Conservation (phyloP, 1,140 invertebrate genomes). For the Leguminivora glycinivorella region DNA sequence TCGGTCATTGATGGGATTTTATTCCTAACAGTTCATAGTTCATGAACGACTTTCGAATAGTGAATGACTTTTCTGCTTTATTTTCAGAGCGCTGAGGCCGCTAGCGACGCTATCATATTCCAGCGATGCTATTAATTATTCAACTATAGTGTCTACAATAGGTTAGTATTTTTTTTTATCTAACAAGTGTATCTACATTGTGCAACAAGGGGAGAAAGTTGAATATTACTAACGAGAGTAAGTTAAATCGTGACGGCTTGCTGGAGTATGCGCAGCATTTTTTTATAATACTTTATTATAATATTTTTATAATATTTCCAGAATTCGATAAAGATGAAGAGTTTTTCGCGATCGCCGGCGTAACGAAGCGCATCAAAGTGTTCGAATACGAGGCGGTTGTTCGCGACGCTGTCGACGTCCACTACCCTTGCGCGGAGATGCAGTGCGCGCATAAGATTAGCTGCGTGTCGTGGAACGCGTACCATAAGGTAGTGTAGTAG, state of each 20-base stretch:
- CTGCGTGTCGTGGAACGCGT: slow-evolving; percentile 96
- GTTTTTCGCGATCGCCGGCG: slow-evolving; percentile 97
- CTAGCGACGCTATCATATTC: slow-evolving; percentile 95
- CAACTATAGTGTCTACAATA: slow-evolving; percentile 97
- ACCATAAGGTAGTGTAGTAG: slow-evolving; percentile 83
- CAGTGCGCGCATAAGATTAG: slow-evolving; percentile 96
- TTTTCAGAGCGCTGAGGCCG: slow-evolving; percentile 81
- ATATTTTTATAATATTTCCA: not conserved
- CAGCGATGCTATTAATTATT: slow-evolving; percentile 90
- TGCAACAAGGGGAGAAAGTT: no score
- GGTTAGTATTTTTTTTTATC: no score
- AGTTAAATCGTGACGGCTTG: no score
- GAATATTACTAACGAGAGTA: no score
- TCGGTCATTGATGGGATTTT: no score
- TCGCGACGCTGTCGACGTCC: slow-evolving; percentile 91
- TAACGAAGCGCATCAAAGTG: slow-evolving; percentile 97
- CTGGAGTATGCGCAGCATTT: no score
- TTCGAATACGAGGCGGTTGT: slow-evolving; percentile 94
- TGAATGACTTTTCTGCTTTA: not conserved
- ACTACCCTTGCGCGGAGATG: slow-evolving; percentile 96
- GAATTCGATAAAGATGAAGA: slow-evolving; percentile 99
- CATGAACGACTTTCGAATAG: no score
- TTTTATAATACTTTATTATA: no score
- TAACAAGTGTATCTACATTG: no score
- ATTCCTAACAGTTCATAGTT: no score